phyloP scores from a whole-genome alignment of 2,888 invertebrate genomes.

The Drosophila infuscata region DNA sequence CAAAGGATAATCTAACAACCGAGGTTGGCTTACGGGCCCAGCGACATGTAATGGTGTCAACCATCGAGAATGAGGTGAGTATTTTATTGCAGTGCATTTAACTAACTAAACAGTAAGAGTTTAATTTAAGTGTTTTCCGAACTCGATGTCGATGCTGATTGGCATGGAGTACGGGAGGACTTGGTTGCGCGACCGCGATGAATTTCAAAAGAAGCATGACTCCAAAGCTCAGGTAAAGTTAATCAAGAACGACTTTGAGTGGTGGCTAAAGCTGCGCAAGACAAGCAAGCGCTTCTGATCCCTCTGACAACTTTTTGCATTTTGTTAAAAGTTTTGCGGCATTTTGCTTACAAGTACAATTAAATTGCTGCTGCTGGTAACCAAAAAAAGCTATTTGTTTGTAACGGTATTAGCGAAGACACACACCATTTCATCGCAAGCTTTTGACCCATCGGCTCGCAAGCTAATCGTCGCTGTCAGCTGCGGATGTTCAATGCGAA shows the following conservation, averaged over 20 bases:
- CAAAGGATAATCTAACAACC: slow-evolving; percentile 71
- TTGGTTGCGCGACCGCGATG: slow-evolving; percentile 68
- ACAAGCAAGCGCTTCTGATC: slow-evolving; percentile 56
- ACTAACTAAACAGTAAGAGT: not conserved
- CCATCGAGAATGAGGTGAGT: slow-evolving; percentile 66
- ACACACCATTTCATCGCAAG: slow-evolving; percentile 27
- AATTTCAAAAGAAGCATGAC: slow-evolving; percentile 30
- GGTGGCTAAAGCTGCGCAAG: slow-evolving; percentile 69
- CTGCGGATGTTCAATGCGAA: slow-evolving; percentile 19
- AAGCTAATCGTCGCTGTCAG: not conserved
- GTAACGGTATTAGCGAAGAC: slow-evolving; percentile 42
- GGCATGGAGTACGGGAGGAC: slow-evolving; percentile 69
- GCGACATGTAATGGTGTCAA: slow-evolving; percentile 52
- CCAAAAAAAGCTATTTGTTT: slow-evolving; percentile 11
- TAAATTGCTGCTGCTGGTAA: not conserved
- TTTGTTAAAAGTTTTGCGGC: slow-evolving; percentile 1
- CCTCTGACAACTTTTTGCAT: slow-evolving; percentile 24
- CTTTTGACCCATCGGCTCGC: slow-evolving; percentile 30
- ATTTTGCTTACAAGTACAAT: not conserved
- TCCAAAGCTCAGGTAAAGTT: slow-evolving; percentile 44
- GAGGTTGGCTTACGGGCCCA: slow-evolving; percentile 43
- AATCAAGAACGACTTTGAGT: slow-evolving; percentile 70
- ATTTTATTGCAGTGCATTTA: not conserved
- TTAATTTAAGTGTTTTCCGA: slow-evolving; percentile 38
- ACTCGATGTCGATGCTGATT: slow-evolving; percentile 56